These are phyloP conservation scores for Phoxinus dragarum DNA, from an alignment of 2,797 vertebrate genomes.

Conservation along the genomic window DNA sequence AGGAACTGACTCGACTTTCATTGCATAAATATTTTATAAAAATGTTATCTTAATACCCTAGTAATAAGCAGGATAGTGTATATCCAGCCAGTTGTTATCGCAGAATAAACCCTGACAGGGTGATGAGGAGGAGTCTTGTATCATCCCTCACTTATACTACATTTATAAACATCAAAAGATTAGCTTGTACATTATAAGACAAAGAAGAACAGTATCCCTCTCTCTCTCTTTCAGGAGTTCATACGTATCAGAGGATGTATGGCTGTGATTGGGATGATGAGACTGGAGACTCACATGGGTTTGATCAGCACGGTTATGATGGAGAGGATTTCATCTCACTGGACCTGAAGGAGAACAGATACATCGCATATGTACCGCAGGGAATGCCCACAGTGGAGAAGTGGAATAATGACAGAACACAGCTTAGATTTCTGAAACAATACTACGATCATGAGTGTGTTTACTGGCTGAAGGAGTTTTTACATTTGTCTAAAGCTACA, in stretches of 20 bases:
- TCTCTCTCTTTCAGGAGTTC: not conserved
- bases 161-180: not conserved
- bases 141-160: not conserved
- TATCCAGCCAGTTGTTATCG: not conserved
- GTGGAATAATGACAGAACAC: rapidly evolving
- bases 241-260: not conserved
- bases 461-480: rapidly evolving
- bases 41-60: too few species aligned
- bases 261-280: not conserved
- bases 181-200: rapidly evolving
- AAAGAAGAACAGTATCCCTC: not conserved
- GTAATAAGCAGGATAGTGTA: not conserved
- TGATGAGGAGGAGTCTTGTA: not conserved
- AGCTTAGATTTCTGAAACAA: not conserved
- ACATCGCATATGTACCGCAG: rapidly evolving
- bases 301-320: not conserved
- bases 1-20: too few species aligned
- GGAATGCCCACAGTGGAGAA: rapidly evolving
- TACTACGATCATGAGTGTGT: rapidly evolving
- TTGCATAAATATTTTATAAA: too few species aligned
- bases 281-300: rapidly evolving
- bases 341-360: not conserved
- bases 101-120: not conserved
- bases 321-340: not conserved
- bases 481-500: rapidly evolving